Evolutionary conservation across 2,888 invertebrate genomes (phyloP).

Genomic region (Drosophila nigricruria): DNA sequence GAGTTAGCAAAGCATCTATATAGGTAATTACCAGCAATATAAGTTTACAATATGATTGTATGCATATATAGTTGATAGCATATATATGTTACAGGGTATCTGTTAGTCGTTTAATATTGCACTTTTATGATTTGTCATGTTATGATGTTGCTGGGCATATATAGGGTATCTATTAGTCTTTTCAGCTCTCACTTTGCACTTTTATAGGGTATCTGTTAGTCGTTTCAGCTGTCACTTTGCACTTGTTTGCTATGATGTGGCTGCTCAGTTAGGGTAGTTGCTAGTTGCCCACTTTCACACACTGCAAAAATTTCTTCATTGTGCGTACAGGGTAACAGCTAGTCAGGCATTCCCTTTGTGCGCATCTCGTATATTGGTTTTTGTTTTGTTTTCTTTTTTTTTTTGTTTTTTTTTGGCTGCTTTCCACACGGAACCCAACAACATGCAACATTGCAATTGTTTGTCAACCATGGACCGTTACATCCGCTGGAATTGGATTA

Average conservation of each 20-base stretch:
- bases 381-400: neutral
- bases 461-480: constrained; percentile 84
- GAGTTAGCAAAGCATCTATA: neutral
- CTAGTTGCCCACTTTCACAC: neutral
- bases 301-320: neutral
- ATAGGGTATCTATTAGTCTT: neutral
- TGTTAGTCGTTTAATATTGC: neutral
- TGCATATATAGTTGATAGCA: no score
- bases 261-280: neutral
- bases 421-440: constrained; percentile 24
- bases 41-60: neutral
- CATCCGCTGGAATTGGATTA: constrained; percentile 82
- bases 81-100: no score
- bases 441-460: constrained; percentile 75
- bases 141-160: neutral
- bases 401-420: constrained; percentile 15
- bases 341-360: neutral
- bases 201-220: neutral
- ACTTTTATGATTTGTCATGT: neutral
- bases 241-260: no score
- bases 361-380: neutral
- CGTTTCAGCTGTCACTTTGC: neutral
- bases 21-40: neutral
- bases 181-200: neutral
- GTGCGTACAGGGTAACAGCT: neutral